A percentile compares a stretch with the other conserved stretches of the same genome.
phyloP scores from a whole-genome alignment of 1,140 invertebrate species.

The Brachionus sp. region DNA sequence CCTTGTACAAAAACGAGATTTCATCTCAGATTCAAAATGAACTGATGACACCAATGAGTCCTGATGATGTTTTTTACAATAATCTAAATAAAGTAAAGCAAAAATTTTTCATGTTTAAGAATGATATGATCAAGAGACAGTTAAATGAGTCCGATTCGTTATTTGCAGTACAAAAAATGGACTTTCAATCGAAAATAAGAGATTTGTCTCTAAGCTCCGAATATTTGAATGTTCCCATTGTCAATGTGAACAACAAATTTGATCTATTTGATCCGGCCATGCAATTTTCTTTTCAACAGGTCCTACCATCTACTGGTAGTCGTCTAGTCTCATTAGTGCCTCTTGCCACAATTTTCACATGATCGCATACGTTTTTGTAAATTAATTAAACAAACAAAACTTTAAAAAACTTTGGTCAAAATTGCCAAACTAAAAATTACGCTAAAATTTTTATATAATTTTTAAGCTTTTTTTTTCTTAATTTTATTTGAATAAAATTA shows the following conservation, averaged over 20 bases:
- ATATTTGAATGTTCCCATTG: conserved; percentile 26
- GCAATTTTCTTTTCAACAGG: background rate
- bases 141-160: conserved; percentile 33
- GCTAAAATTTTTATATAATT: background rate
- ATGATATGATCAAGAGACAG: conserved; percentile 38
- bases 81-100: conserved; percentile 2
- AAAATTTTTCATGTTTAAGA: conserved; percentile 27
- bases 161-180: conserved; percentile 31
- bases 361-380: background rate
- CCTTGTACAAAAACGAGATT: background rate
- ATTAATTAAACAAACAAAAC: background rate
- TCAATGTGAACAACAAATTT: conserved; percentile 26
- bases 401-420: background rate
- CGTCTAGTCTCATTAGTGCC: conserved; percentile 7
- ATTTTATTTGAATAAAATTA: conserved; percentile 7
- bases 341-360: background rate
- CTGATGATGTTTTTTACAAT: background rate
- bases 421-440: background rate
- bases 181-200: conserved; percentile 34
- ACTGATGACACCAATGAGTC: background rate
- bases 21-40: background rate
- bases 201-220: background rate
- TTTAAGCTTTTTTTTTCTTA: background rate
- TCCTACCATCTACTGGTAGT: conserved; percentile 1
- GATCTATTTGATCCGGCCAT: conserved; percentile 9